Evolutionary conservation across 2,113 vertebrate genomes (phyloP), one percentile per base, ranked within the genome.

Genomic region (Siphamia tubifer): DNA sequence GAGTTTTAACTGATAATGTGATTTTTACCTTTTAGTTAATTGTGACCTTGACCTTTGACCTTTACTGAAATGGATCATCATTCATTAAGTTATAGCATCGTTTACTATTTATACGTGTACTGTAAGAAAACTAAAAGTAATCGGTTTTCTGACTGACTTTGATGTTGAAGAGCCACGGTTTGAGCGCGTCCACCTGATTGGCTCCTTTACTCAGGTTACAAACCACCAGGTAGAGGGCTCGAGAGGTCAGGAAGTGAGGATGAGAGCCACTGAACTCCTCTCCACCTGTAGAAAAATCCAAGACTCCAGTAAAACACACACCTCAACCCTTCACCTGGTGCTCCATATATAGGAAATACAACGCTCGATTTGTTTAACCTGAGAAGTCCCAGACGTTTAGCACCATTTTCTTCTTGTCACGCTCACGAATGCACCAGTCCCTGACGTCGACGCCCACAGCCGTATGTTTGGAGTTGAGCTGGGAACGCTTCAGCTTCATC

Each of bases 151-250:
- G 65, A 42, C 83, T 81, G 66, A 97, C 98, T 89, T 99, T 99
- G 81, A 99, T 97, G 82, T 97, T 99, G 81, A 99, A 98, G 57
- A 99, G 95, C 97, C 97, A 99, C 0, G 94, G 96, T 68, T 97
- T 99, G 84, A 99, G 94, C 20, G 94, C 89, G 17, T 98, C 95
- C 67, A 99, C 93, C 77, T 98, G 95, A 21, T 90, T 77, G 52
- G 87, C 87, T 66, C 96, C 98, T 86, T 95, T 97, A 87, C 96
- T 98, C 68, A 97, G 90, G 83, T 99, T 91, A 68, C 96, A 99
- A 35, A 99, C 95, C 39, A 96, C 95, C 43, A 99, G 90, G 81
- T 98, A 99, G 3, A 99, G 85, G 3, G 96, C 95, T 63, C 96
- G 91, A 45, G 93, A 93, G 0, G 94, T 96, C 93, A 99, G 94